Conservation (phyloP, 2,888 invertebrate genomes). For the Scrobipalpa atriplicella region DNA sequence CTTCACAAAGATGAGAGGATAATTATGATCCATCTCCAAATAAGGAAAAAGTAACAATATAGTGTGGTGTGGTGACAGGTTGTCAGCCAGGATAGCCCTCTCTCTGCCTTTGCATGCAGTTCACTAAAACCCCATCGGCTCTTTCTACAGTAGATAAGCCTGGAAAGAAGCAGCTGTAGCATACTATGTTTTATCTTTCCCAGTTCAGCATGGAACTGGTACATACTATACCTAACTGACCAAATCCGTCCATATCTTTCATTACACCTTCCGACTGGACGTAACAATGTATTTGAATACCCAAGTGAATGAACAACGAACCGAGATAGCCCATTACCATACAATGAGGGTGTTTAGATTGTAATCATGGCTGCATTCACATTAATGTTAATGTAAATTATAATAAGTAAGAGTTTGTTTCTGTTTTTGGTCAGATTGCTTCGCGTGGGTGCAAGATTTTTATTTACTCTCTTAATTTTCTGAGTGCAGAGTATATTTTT, state of each 20-base stretch:
- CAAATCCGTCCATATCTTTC: background rate
- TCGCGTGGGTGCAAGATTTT: conserved; percentile 10
- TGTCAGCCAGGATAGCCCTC: too few relatives aligned
- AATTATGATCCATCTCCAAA: too few relatives aligned
- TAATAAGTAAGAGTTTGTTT: conserved; percentile 1
- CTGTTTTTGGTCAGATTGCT: background rate
- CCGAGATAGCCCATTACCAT: conserved; percentile 47
- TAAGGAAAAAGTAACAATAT: too few relatives aligned
- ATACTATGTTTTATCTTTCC: too few relatives aligned
- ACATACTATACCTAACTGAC: too few relatives aligned
- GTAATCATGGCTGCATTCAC: conserved; percentile 32
- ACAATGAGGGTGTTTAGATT: conserved; percentile 45
- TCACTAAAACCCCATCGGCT: too few relatives aligned
- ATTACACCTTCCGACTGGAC: background rate
- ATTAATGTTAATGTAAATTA: background rate
- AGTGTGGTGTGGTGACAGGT: too few relatives aligned
- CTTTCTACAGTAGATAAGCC: too few relatives aligned
- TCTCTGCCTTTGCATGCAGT: too few relatives aligned
- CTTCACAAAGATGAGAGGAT: too few relatives aligned
- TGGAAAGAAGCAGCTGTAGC: too few relatives aligned
- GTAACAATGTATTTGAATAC: background rate
- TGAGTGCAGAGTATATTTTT: background rate
- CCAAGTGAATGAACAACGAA: conserved; percentile 24
- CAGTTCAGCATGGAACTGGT: too few relatives aligned
- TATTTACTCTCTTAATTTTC: background rate